phyloP scores from a whole-genome alignment of 2,888 invertebrate species.

The Zaprionus obscuricornis region DNA sequence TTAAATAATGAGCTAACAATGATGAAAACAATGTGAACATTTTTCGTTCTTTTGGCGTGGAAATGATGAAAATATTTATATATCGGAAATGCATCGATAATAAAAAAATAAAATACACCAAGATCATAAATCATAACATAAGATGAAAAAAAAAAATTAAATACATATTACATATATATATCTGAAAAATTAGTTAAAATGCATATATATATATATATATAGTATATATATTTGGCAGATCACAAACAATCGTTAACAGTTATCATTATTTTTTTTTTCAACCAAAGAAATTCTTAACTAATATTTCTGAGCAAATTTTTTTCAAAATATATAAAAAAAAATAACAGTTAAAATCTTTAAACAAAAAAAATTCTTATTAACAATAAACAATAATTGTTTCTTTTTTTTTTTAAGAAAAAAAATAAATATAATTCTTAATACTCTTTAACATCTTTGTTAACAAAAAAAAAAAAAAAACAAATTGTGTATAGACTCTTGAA shows the following conservation, averaged over 20 bases:
- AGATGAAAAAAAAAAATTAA: slow-evolving; percentile 7
- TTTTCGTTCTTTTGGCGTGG: slow-evolving; percentile 20
- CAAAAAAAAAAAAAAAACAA: slow-evolving; percentile 8
- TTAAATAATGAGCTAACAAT: slow-evolving; percentile 7
- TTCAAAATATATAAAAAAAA: slow-evolving; percentile 5
- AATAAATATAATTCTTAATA: no score
- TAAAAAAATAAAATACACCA: slow-evolving; percentile 1
- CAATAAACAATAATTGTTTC: no score
- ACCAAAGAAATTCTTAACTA: slow-evolving; percentile 31
- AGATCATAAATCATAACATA: slow-evolving; percentile 10
- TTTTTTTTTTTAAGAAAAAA: no score
- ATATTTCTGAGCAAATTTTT: slow-evolving; percentile 29
- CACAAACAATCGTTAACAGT: slow-evolving; percentile 42
- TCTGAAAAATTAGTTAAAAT: slow-evolving; percentile 47
- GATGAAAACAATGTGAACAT: slow-evolving; percentile 14
- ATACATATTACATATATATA: slow-evolving; percentile 45
- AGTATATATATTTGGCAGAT: slow-evolving; percentile 47
- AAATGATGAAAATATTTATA: no score
- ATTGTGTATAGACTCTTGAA: slow-evolving; percentile 52
- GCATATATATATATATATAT: slow-evolving; percentile 51
- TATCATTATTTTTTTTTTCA: slow-evolving; percentile 13
- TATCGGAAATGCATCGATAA: slow-evolving; percentile 27
- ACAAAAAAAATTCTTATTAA: no score
- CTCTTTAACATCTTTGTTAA: slow-evolving; percentile 31
- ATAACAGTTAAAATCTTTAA: no score